Percentiles rank a stretch among this genome's conserved stretches.
Evolutionary conservation across 2,113 vertebrate genomes (phyloP).

Genomic region (Danionella cerebrum): DNA sequence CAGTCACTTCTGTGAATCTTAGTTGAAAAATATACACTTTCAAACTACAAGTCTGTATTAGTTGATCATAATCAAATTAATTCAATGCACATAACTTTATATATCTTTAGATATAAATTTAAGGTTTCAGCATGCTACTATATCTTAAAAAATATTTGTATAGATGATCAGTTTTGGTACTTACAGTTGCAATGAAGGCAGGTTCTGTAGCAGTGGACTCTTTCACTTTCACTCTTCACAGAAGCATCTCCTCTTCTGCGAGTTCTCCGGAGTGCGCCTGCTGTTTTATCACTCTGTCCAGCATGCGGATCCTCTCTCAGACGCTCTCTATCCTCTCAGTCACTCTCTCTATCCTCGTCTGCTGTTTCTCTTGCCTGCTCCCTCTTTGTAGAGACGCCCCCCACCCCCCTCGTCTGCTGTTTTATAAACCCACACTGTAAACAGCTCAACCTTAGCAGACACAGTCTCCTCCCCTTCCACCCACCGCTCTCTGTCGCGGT

Average conservation of each 20-base stretch:
- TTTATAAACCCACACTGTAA: constrained; percentile 43
- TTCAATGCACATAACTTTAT: not conserved
- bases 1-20: not conserved
- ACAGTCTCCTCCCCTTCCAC: constrained; percentile 37
- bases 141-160: not conserved
- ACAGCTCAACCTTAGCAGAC: constrained; percentile 40
- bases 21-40: not conserved
- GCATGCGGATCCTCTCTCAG: constrained; percentile 22
- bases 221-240: not conserved
- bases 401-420: constrained; percentile 40
- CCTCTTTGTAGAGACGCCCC: constrained; percentile 38
- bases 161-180: not conserved
- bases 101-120: not conserved
- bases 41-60: too few relatives aligned
- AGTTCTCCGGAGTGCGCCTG: constrained; percentile 23
- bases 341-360: constrained; percentile 34
- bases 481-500: constrained; percentile 9
- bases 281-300: constrained; percentile 29
- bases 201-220: not conserved
- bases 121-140: too few relatives aligned
- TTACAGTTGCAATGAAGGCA: constrained; percentile 2
- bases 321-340: constrained; percentile 22
- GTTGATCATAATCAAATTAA: too few relatives aligned
- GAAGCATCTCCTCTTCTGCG: constrained; percentile 10
- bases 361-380: constrained; percentile 30